Percentiles rank a stretch among this genome's conserved stretches.
phyloP scores from a whole-genome alignment of 2,888 invertebrate species.

The Torymus aiolomorphi region DNA sequence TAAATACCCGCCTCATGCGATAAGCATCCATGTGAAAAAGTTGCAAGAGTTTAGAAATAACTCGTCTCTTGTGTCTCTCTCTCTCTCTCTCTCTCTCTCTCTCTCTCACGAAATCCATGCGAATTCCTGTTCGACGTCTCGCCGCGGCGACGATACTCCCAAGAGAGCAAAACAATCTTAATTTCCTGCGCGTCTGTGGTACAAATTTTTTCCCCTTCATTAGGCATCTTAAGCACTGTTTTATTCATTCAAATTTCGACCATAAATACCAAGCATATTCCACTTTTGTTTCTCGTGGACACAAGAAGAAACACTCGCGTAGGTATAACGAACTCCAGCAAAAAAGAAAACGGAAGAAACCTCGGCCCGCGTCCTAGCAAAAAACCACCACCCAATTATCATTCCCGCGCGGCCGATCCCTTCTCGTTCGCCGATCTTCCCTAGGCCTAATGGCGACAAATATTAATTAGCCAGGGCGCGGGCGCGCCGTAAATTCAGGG shows the following conservation, averaged over 20 bases:
- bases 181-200: slow-evolving; percentile 14
- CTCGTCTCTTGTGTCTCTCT: not conserved
- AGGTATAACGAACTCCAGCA: not conserved
- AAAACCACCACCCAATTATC: slow-evolving; percentile 57
- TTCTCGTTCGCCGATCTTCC: not conserved
- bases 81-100: not conserved
- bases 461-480: slow-evolving; percentile 70
- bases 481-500: slow-evolving; percentile 58
- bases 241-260: slow-evolving; percentile 28
- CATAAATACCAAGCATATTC: slow-evolving; percentile 26
- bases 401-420: slow-evolving; percentile 46
- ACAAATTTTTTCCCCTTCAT: slow-evolving; percentile 31
- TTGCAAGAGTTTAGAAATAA: slow-evolving; percentile 33
- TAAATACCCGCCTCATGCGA: not conserved
- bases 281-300: not conserved
- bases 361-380: not conserved
- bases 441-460: slow-evolving; percentile 70
- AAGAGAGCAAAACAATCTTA: slow-evolving; percentile 15
- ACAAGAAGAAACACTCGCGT: not conserved
- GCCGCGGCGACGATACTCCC: not conserved
- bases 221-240: slow-evolving; percentile 11
- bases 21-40: not conserved
- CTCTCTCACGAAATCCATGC: slow-evolving; percentile 4
- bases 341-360: not conserved
- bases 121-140: slow-evolving; percentile 14